Evolutionary conservation across 2,113 vertebrate genomes (phyloP).

Genomic region (Trogon melanurus): DNA sequence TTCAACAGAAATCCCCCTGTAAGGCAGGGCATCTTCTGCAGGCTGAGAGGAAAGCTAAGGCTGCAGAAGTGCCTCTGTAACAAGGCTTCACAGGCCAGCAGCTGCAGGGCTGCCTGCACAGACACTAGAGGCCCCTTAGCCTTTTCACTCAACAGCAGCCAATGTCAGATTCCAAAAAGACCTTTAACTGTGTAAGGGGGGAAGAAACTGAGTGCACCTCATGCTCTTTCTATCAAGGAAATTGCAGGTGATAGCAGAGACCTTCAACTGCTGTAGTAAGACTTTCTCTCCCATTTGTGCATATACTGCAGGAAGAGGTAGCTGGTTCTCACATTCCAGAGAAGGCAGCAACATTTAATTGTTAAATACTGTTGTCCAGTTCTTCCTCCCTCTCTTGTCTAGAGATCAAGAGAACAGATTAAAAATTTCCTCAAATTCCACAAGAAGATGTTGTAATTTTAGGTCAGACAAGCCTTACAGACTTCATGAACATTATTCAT

Average conservation of each 20-base stretch:
- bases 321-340: background rate
- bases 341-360: accelerated
- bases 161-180: background rate
- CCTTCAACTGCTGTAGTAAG: background rate
- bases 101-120: background rate
- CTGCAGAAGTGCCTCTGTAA: background rate
- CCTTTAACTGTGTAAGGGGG: background rate
- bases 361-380: background rate
- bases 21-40: background rate
- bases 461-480: background rate
- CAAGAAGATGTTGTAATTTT: background rate
- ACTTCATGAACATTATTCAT: background rate
- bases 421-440: background rate
- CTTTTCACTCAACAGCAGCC: background rate
- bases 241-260: background rate
- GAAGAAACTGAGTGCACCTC: accelerated
- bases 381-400: background rate
- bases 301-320: background rate
- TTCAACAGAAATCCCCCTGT: background rate
- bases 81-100: background rate
- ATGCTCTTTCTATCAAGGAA: background rate
- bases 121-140: background rate
- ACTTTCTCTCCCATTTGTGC: background rate
- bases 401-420: background rate
- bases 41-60: background rate